Evolutionary conservation across 2,113 vertebrate species (phyloP), one percentile per base, ranked within the genome.

Genomic region (Ascaphus truei): DNA sequence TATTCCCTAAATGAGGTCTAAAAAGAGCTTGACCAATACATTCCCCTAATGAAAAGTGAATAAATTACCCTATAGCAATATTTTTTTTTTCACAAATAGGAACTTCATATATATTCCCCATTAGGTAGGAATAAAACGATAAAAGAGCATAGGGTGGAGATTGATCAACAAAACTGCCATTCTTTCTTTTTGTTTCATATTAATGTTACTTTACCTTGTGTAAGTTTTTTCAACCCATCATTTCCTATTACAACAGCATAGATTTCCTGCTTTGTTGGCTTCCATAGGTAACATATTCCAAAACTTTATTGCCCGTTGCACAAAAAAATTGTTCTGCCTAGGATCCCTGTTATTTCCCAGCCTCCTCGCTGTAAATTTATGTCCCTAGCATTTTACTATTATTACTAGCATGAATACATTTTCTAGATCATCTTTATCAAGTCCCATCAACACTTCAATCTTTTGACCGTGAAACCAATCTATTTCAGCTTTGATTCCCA

Each of bases 231-330:
- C 27, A 53, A 30, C 6, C 27, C 26, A 53, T 53, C 30, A 53
- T 53, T 53, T 55, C 50, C 18, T 55, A 12, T 25, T 20, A 26
- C 23, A 41, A 50, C 50, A 11, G 63, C 52, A 67, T 67, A 57
- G 26, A 47, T 45, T 34, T 56, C 57, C 64, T 57, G 64, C 27
- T 30, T 29, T 57, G 37, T 25, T 47, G 51, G 34, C 52, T 45
- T 67, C 64, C 37, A 67, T 67, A 67, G 51, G 64, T 67, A 57
- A 57, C 51, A 67, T 43, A 67, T 67, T 57, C 52, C 52, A 57
- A 31, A 43, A 57, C 29, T 56, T 67, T 67, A 67, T 67, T 57
- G 26, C 37, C 52, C 52, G 27, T 57, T 67, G 64, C 37, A 34
- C 52, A 67, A 25, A 45, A 67, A 22, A 67, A 67, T 57, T 45